Percentiles rank a stretch among this genome's conserved stretches.
Conservation (phyloP, 53 echinoderm and acorn worm species). For the Mesocentrotus franciscanus region DNA sequence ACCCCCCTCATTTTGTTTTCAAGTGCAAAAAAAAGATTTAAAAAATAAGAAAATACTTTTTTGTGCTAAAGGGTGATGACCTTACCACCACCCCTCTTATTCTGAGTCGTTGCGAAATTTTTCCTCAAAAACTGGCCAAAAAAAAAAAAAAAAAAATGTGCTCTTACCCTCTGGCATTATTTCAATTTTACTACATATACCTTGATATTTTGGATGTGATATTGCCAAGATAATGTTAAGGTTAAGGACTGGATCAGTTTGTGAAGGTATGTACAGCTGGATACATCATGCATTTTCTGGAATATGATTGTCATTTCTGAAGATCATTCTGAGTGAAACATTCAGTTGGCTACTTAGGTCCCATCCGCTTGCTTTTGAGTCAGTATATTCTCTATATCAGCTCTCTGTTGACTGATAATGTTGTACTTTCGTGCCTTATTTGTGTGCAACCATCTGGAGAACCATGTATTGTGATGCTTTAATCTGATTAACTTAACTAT, state of each 20-base stretch:
- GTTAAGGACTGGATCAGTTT: background rate
- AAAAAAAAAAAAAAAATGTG: too few relatives aligned
- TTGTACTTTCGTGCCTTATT: background rate
- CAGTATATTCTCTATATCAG: slow-evolving; percentile 2
- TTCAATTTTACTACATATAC: background rate
- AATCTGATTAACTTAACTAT: too few relatives aligned
- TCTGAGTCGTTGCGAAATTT: too few relatives aligned
- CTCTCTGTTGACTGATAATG: background rate
- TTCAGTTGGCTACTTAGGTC: background rate
- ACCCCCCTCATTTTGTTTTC: too few relatives aligned
- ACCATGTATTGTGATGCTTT: background rate
- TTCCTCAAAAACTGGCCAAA: too few relatives aligned
- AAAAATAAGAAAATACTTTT: too few relatives aligned
- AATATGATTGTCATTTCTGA: background rate
- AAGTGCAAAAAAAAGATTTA: too few relatives aligned
- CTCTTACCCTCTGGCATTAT: too few relatives aligned
- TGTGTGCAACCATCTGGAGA: background rate
- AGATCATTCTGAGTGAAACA: background rate
- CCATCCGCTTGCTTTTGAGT: background rate
- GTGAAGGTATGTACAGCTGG: slow-evolving; percentile 1
- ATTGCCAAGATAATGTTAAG: background rate
- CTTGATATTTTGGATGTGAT: background rate
- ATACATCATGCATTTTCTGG: background rate
- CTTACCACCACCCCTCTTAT: too few relatives aligned
- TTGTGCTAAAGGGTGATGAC: too few relatives aligned